These are phyloP conservation scores for Zhuqinia jingwanae DNA, from an alignment of 2,888 invertebrate genomes.

Conservation along the genomic window DNA sequence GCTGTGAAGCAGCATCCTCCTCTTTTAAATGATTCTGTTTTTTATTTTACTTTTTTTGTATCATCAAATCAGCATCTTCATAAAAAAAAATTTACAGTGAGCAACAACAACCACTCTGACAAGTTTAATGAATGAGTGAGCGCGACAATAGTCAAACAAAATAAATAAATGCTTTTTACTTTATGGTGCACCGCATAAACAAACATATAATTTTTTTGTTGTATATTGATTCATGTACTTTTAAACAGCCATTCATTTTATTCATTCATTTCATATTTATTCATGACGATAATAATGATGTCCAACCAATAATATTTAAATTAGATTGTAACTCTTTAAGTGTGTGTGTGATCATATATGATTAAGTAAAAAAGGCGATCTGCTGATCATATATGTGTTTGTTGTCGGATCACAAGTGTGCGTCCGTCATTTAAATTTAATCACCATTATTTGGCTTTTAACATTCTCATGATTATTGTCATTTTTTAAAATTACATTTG, in stretches of 20 bases:
- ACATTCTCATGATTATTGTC: neutral
- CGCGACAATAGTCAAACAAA: slow-evolving; percentile 24
- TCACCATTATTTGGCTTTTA: too few species aligned
- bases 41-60: too few species aligned
- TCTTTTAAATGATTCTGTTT: slow-evolving; percentile 7
- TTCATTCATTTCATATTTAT: slow-evolving; percentile 8
- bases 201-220: too few species aligned
- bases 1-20: slow-evolving; percentile 41
- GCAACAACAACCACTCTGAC: slow-evolving; percentile 24
- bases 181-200: slow-evolving; percentile 3
- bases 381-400: too few species aligned
- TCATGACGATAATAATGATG: neutral
- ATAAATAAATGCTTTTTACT: slow-evolving; percentile 5
- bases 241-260: neutral
- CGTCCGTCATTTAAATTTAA: too few species aligned
- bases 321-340: slow-evolving; percentile 4
- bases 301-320: slow-evolving; percentile 23
- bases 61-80: neutral
- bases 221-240: too few species aligned
- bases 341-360: too few species aligned
- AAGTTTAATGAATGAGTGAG: slow-evolving; percentile 38
- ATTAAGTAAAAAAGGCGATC: too few species aligned
- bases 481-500: neutral
- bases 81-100: too few species aligned
- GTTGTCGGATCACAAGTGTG: too few species aligned